phyloP scores from a whole-genome alignment of 2,113 vertebrate genomes.

The Otocyon megalotis region DNA sequence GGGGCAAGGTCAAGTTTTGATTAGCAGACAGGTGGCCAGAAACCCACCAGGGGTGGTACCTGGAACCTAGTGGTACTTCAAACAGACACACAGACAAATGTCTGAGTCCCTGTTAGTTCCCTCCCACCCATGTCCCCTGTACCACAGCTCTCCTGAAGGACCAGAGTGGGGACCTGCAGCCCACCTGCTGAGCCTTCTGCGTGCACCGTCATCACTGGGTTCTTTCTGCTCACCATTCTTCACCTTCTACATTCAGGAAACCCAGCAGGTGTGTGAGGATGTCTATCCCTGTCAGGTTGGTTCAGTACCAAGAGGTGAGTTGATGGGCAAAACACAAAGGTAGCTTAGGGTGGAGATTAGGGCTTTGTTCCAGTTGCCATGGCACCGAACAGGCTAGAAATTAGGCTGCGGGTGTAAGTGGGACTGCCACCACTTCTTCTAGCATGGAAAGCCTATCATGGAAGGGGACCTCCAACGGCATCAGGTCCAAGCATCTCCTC shows the following conservation, averaged over 20 bases:
- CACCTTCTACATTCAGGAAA: background rate
- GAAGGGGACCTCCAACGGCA: background rate
- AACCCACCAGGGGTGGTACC: background rate
- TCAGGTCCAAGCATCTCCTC: background rate
- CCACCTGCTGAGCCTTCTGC: background rate
- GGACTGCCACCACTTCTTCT: background rate
- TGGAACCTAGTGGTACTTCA: background rate
- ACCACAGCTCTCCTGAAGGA: background rate
- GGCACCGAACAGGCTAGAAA: background rate
- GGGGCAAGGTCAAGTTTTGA: constrained; percentile 1
- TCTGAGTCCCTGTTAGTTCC: background rate
- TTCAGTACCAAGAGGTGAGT: background rate
- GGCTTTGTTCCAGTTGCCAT: background rate
- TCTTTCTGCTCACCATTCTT: background rate
- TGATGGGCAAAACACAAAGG: background rate
- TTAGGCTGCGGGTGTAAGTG: background rate
- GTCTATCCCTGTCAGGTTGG: background rate
- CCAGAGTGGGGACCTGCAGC: background rate
- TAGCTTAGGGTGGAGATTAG: background rate
- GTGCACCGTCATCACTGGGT: background rate
- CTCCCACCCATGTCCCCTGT: background rate
- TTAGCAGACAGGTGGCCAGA: background rate
- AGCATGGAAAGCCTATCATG: background rate
- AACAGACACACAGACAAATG: background rate
- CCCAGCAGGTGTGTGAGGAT: background rate